These are phyloP conservation scores for Falco rusticolus DNA, from an alignment of 2,797 vertebrate genomes.

Conservation along the genomic window DNA sequence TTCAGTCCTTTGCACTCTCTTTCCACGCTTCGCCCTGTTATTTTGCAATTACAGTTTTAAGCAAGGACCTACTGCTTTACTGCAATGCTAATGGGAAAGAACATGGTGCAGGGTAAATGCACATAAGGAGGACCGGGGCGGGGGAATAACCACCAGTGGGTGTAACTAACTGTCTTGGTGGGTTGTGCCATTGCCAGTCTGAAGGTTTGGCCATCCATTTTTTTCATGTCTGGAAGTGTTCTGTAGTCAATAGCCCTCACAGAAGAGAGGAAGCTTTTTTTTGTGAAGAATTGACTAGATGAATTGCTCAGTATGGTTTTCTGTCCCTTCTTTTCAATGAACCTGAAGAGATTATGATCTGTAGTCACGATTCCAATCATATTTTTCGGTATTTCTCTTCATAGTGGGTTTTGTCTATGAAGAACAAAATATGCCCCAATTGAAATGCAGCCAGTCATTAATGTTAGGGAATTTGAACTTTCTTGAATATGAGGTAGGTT, in stretches of 20 bases:
- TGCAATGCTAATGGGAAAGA: background rate
- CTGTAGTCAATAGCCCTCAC: background rate
- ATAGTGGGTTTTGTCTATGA: background rate
- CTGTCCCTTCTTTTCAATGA: background rate
- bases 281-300: background rate
- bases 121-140: rapidly evolving
- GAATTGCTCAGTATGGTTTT: background rate
- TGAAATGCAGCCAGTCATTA: background rate
- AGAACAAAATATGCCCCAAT: background rate
- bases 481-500: background rate
- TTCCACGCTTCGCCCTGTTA: background rate
- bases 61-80: background rate
- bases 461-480: background rate
- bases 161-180: background rate
- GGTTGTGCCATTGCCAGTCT: background rate
- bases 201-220: background rate
- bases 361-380: background rate
- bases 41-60: background rate
- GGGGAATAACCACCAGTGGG: background rate
- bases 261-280: background rate
- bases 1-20: background rate
- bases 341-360: background rate
- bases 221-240: background rate
- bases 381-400: background rate
- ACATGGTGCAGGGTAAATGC: no score